These are phyloP conservation scores for Amphiduros pacificus DNA, from an alignment of 2,888 invertebrate genomes.

Conservation along the genomic window DNA sequence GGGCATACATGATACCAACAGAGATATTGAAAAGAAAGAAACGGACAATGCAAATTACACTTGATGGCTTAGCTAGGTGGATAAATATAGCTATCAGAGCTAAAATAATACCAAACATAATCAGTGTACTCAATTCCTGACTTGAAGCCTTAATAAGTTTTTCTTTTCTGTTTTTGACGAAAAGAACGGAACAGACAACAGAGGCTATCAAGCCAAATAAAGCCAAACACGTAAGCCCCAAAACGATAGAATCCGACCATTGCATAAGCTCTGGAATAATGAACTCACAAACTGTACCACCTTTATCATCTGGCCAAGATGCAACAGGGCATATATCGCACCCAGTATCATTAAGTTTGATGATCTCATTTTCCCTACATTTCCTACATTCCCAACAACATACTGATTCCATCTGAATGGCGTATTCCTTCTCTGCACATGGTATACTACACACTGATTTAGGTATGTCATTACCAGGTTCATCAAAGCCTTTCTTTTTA, in stretches of 20 bases:
- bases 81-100: conserved; percentile 4
- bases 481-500: too few relatives aligned
- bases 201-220: conserved; percentile 11
- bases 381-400: conserved; percentile 29
- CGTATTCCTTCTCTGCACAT: conserved; percentile 20
- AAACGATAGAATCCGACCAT: neutral
- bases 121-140: conserved; percentile 21
- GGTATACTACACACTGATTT: conserved; percentile 29
- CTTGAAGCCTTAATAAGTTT: conserved; percentile 27
- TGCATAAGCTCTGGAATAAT: conserved; percentile 16
- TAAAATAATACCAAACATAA: conserved; percentile 21
- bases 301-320: conserved; percentile 23
- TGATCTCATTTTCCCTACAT: conserved; percentile 26
- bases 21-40: conserved; percentile 17
- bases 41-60: conserved; percentile 3
- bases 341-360: conserved; percentile 17
- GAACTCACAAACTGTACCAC: conserved; percentile 5
- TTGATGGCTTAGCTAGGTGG: conserved; percentile 13
- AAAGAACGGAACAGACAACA: conserved; percentile 6
- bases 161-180: conserved; percentile 7
- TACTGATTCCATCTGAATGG: conserved; percentile 3
- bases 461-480: too few relatives aligned
- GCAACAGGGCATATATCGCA: conserved; percentile 25
- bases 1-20: conserved; percentile 21
- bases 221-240: conserved; percentile 10